Evolutionary conservation across 2,113 vertebrate genomes (phyloP).

Genomic region (Natator depressus): DNA sequence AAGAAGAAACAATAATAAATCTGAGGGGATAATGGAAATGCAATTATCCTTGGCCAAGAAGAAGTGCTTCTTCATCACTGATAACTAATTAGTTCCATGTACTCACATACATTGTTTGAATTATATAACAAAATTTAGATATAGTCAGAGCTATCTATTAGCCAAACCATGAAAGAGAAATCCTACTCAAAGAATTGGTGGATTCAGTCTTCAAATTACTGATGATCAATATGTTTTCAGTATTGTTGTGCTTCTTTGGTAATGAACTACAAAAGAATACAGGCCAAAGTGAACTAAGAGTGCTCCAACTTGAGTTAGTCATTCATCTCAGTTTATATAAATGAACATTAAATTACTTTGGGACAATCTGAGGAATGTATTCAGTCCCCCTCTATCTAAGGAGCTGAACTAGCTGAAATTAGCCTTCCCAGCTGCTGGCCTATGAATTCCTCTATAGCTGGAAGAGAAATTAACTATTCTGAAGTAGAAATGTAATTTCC

Average conservation of each 20-base stretch:
- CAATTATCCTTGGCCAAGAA: neutral
- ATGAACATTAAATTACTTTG: neutral
- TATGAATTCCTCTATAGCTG: neutral
- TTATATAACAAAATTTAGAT: conserved; percentile 32
- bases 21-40: neutral
- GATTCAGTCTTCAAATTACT: conserved; percentile 11
- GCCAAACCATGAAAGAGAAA: neutral
- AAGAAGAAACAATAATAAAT: neutral
- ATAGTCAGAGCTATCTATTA: conserved; percentile 15
- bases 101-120: neutral
- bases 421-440: neutral
- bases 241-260: neutral
- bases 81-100: conserved; percentile 37
- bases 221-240: neutral
- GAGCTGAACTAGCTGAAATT: neutral
- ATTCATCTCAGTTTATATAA: conserved; percentile 14
- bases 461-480: neutral
- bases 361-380: neutral
- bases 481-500: neutral
- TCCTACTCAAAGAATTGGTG: neutral
- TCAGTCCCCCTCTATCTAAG: neutral
- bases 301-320: neutral
- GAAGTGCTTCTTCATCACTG: neutral
- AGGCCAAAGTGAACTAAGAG: neutral
- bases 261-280: neutral